These are phyloP conservation scores for Ectemnius cavifrons DNA, from an alignment of 2,888 invertebrate genomes.

Conservation along the genomic window DNA sequence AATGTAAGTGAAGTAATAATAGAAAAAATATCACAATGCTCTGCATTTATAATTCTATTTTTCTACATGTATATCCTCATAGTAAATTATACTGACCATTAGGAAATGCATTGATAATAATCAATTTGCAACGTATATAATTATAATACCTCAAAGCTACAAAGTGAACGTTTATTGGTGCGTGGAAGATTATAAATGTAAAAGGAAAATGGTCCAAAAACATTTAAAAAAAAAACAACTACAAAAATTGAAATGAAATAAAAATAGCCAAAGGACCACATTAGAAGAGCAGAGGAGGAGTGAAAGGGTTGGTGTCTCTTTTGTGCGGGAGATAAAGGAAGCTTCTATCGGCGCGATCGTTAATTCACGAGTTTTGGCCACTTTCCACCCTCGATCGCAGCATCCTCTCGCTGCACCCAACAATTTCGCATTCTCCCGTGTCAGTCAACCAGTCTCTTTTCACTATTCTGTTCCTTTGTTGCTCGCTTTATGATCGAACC, in stretches of 20 bases:
- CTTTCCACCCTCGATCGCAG: conserved; percentile 15
- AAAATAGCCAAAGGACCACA: conserved; percentile 10
- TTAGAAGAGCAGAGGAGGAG: neutral
- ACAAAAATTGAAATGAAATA: conserved; percentile 12
- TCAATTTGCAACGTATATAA: no score
- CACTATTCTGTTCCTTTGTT: neutral
- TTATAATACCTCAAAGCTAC: no score
- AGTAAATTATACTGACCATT: no score
- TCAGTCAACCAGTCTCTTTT: conserved; percentile 5
- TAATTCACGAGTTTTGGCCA: conserved; percentile 56
- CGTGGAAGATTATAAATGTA: no score
- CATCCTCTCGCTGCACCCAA: neutral
- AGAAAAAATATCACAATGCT: no score
- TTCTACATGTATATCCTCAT: no score
- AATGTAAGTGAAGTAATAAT: conserved; percentile 16
- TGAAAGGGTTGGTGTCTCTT: conserved; percentile 13
- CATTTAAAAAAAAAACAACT: no score
- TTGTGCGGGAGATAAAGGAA: conserved; percentile 24
- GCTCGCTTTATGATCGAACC: neutral
- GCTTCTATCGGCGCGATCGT: conserved; percentile 57
- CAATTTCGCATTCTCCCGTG: no score
- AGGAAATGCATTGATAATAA: no score
- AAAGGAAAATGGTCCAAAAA: no score
- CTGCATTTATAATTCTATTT: no score
- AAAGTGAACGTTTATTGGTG: no score